phyloP scores from a whole-genome alignment of 2,797 vertebrate genomes.

The Scolopax rusticola region DNA sequence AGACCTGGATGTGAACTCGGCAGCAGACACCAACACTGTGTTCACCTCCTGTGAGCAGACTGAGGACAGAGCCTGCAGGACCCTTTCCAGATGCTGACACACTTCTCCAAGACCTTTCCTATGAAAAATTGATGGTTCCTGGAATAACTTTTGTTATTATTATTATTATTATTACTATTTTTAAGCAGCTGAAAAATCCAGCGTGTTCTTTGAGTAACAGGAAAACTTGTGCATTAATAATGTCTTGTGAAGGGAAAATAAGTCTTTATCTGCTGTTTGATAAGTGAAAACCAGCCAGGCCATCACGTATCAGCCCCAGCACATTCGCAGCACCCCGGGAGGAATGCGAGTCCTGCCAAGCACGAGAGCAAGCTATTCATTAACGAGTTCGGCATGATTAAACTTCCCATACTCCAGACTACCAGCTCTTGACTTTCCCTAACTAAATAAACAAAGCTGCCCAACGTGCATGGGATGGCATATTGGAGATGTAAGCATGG shows the following conservation, averaged over 20 bases:
- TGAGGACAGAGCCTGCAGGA: background rate
- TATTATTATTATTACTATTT: background rate
- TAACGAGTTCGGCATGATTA: conserved; percentile 15
- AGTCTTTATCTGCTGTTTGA: background rate
- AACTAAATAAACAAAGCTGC: conserved; percentile 15
- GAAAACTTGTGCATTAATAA: background rate
- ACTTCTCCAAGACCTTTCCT: background rate
- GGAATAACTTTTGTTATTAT: background rate
- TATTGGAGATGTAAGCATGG: rapidly evolving
- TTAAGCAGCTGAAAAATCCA: background rate
- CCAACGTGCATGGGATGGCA: rapidly evolving
- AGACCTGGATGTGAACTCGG: background rate
- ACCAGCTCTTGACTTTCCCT: background rate
- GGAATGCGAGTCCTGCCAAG: conserved; percentile 29
- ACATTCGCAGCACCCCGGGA: background rate
- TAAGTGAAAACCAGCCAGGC: background rate
- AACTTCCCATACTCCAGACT: conserved; percentile 17
- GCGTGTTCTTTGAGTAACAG: background rate
- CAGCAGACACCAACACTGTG: background rate
- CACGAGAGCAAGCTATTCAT: conserved; percentile 18
- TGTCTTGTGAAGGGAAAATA: background rate
- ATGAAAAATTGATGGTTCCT: background rate
- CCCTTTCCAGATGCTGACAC: background rate
- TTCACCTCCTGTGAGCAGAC: background rate
- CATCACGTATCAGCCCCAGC: background rate